Evolutionary conservation across 2,113 vertebrate genomes (phyloP), one percentile per base, ranked within the genome.

Genomic region (Epinephelus fuscoguttatus): DNA sequence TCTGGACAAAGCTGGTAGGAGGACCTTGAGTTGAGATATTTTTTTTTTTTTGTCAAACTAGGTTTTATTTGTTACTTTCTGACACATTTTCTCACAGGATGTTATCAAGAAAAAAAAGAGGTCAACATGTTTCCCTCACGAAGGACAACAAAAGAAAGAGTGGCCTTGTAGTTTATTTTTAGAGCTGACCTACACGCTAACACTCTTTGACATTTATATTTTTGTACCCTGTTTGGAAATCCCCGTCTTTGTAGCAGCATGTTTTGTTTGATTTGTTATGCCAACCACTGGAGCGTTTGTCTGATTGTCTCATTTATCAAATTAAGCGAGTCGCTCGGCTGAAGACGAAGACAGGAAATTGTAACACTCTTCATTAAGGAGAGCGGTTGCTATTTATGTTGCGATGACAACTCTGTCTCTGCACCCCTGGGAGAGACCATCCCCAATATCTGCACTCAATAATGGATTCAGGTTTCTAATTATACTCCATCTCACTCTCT

Each of bases 391-490:
- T 94, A 92, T 94, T 94, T 92, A 80, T 88, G 90, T 88, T 86
- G 62, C 63, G 23, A 80, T 45, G 81, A 86, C 91, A 92, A 93
- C 86, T 92, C 88, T 84, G 90, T 68, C 88, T 82, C 86, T 75
- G 82, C 56, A 81, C 88, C 80, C 89, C 40, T 40, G 91, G 84
- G 90, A 91, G 69, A 90, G 76, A 90, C 86, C 90, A 91, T 93
- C 80, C 90, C 85, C 89, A 83, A 93, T 94, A 88, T 92, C 89
- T 91, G 86, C 83, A 83, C 90, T 92, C 85, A 92, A 91, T 94
- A 95, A 94, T 93, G 88, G 89, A 90, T 89, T 90, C 82, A 82
- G 79, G 75, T 88, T 91, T 84, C 94, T 94, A 94, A 94, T 94
- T 92, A 78, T 91, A 92, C 72, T 73, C 71, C 55, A 75, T 78